These are phyloP conservation scores for Cheilinus undulatus DNA, from an alignment of 2,113 vertebrate species.

Conservation along the genomic window DNA sequence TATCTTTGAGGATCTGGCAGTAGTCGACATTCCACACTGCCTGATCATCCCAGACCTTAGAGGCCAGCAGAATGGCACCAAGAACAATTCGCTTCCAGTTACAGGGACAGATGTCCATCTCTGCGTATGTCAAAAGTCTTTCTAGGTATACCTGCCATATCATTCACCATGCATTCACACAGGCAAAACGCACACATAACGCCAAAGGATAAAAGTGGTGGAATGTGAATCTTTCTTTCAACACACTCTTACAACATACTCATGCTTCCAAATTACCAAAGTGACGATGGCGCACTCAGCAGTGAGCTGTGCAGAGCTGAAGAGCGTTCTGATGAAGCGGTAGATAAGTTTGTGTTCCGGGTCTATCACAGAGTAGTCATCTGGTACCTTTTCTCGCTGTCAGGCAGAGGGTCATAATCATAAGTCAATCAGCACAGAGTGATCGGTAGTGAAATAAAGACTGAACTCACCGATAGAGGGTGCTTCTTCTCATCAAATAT, in stretches of 20 bases:
- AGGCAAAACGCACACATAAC: neutral
- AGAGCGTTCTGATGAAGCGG: conserved; percentile 96
- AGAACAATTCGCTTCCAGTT: conserved; percentile 99
- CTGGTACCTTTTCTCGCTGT: conserved; percentile 95
- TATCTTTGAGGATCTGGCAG: conserved; percentile 97
- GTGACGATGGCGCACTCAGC: conserved; percentile 99
- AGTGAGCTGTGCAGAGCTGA: conserved; percentile 97
- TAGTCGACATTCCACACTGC: conserved; percentile 99
- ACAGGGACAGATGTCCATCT: conserved; percentile 97
- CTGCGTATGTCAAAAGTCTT: conserved; percentile 95
- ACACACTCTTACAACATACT: neutral
- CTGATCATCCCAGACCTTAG: conserved; percentile 99
- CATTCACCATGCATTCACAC: neutral
- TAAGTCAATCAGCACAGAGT: neutral
- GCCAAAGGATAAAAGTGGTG: neutral
- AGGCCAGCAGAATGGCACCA: conserved; percentile 96
- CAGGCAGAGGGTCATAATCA: neutral
- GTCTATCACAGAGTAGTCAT: conserved; percentile 95
- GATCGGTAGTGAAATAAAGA: neutral
- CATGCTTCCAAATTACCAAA: conserved; percentile 85
- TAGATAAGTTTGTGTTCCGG: conserved; percentile 99
- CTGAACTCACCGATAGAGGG: conserved; percentile 90
- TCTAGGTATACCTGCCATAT: conserved; percentile 93
- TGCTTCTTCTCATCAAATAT: conserved; percentile 99
- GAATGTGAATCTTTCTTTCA: neutral